phyloP scores from a whole-genome alignment of 2,888 invertebrate species.

The Pachymerium ferrugineum region DNA sequence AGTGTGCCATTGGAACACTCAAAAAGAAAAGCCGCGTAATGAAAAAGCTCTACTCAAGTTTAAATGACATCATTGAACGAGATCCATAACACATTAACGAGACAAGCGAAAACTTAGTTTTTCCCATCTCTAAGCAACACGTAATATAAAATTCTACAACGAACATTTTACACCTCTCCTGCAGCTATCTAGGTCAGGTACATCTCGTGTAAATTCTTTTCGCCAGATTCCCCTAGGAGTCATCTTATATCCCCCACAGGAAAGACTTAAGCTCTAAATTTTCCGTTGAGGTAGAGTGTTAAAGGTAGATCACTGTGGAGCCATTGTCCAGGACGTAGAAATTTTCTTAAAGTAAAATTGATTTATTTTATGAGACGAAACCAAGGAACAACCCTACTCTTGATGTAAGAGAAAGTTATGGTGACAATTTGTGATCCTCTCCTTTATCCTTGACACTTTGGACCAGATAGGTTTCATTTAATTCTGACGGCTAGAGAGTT shows the following conservation, averaged over 20 bases:
- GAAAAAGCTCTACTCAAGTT: neutral
- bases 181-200: conserved; percentile 16
- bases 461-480: conserved; percentile 3
- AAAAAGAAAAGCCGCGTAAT: neutral
- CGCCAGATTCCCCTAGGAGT: neutral
- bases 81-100: too few species aligned
- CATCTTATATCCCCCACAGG: neutral
- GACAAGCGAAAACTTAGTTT: too few species aligned
- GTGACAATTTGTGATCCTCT: neutral
- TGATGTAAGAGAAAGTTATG: neutral
- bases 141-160: neutral
- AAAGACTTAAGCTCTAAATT: neutral
- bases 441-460: neutral
- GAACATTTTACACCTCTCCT: neutral
- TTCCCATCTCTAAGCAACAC: neutral
- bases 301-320: neutral
- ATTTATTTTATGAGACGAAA: conserved; percentile 10
- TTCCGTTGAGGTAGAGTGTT: neutral
- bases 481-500: conserved; percentile 22
- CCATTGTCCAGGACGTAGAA: neutral
- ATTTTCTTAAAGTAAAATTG: neutral
- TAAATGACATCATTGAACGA: too few species aligned
- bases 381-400: neutral
- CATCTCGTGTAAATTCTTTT: conserved; percentile 9
- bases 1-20: neutral